phyloP scores from a whole-genome alignment of 2,113 vertebrate species.

The Lynx canadensis region DNA sequence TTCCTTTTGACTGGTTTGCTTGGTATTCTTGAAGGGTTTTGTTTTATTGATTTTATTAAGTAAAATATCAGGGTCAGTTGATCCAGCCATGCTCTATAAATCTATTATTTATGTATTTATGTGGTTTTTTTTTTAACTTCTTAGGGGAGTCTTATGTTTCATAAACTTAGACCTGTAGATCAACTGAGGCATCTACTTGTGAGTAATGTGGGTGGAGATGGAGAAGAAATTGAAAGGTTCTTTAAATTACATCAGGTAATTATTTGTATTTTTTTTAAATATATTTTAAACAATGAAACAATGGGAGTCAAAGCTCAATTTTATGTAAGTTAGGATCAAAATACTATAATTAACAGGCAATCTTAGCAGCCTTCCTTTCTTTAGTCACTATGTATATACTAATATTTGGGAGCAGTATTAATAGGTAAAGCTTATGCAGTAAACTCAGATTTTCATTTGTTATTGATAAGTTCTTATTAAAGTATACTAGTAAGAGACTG shows the following conservation, averaged over 20 bases:
- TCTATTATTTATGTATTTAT: neutral
- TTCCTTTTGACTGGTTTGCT: neutral
- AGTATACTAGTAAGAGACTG: neutral
- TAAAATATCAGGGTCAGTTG: neutral
- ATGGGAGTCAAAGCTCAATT: neutral
- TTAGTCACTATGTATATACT: neutral
- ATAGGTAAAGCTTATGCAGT: neutral
- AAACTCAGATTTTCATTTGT: neutral
- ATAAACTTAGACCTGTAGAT: slow-evolving; percentile 97
- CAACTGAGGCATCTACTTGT: slow-evolving; percentile 96
- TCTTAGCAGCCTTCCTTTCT: neutral
- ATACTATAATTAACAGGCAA: neutral
- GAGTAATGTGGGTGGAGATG: slow-evolving; percentile 94
- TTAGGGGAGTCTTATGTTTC: slow-evolving; percentile 97
- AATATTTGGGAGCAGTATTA: neutral
- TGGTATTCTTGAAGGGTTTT: neutral
- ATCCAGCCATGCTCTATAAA: neutral
- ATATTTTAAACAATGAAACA: slow-evolving; percentile 23
- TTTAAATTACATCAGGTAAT: slow-evolving; percentile 97
- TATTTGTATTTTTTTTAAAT: neutral
- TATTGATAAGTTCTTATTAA: slow-evolving; percentile 38
- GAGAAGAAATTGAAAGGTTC: slow-evolving; percentile 97
- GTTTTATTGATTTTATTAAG: slow-evolving; percentile 12
- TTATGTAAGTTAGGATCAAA: neutral
- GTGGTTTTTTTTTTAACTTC: neutral